Evolutionary conservation across 1,140 invertebrate species (phyloP).

Genomic region (Harpegnathos saltator): DNA sequence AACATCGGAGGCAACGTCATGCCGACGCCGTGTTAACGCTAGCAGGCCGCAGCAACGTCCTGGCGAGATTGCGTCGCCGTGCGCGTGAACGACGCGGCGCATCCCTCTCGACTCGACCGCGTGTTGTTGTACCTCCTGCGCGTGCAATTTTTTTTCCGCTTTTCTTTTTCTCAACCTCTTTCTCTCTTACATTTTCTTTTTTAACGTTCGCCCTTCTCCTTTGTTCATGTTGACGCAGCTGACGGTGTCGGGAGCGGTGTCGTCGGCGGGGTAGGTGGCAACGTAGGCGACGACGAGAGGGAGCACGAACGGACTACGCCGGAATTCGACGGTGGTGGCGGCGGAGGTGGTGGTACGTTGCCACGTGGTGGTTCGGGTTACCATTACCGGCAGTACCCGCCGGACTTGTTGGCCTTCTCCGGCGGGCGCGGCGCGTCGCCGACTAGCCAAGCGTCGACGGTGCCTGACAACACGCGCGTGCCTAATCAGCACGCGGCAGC

Average conservation of each 20-base stretch:
- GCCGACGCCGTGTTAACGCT: not conserved
- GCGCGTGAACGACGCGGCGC: too few relatives aligned
- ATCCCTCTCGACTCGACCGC: too few relatives aligned
- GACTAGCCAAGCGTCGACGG: conserved; percentile 91
- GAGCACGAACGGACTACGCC: conserved; percentile 80
- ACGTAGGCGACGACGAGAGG: conserved; percentile 75
- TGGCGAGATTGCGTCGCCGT: not conserved
- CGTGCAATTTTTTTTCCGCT: conserved; percentile 25
- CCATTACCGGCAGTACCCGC: conserved; percentile 89
- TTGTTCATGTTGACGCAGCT: conserved; percentile 79
- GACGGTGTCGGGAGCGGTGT: conserved; percentile 79
- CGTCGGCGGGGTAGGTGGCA: conserved; percentile 72
- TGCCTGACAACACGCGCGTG: conserved; percentile 88
- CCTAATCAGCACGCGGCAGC: conserved; percentile 85
- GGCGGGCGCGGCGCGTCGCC: conserved; percentile 86
- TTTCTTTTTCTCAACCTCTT: conserved; percentile 5
- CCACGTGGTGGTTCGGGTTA: conserved; percentile 80
- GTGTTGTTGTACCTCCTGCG: too few relatives aligned
- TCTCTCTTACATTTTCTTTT: conserved; percentile 68
- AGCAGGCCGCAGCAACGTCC: conserved; percentile 1
- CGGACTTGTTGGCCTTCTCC: conserved; percentile 93
- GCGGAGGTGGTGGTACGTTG: conserved; percentile 80
- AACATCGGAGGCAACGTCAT: not conserved
- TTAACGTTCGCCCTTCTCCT: conserved; percentile 74
- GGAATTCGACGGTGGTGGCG: conserved; percentile 74